Percentiles rank a stretch among this genome's conserved stretches.
Evolutionary conservation across 2,113 vertebrate genomes (phyloP).

Genomic region (Camelus dromedarius): DNA sequence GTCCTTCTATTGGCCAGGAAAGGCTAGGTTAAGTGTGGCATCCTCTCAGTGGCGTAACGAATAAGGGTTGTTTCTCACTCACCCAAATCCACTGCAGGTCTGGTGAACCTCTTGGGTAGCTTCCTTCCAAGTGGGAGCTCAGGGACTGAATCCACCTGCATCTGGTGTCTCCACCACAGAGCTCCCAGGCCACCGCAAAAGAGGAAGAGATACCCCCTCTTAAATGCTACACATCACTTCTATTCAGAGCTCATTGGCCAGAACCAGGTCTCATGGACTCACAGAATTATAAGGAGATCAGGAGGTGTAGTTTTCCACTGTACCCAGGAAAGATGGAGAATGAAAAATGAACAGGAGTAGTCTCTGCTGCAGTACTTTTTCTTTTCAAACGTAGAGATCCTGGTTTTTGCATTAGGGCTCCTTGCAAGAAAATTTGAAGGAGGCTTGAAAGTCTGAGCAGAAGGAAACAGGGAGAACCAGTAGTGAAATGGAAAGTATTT

Average conservation of each 20-base stretch:
- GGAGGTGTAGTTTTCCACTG: neutral
- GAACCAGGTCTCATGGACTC: neutral
- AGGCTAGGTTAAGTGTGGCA: neutral
- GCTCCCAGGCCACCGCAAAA: neutral
- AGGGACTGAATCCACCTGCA: neutral
- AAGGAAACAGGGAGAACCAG: neutral
- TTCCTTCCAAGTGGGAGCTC: neutral
- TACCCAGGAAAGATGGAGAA: neutral
- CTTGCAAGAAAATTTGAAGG: neutral
- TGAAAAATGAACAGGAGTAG: neutral
- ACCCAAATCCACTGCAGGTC: neutral
- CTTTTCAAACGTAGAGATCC: neutral
- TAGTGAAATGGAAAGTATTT: neutral
- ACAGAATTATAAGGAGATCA: neutral
- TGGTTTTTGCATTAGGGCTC: neutral
- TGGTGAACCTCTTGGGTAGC: neutral
- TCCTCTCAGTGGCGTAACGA: neutral
- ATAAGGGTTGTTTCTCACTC: neutral
- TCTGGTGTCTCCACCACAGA: no score
- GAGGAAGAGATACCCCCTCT: no score
- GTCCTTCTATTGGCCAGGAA: neutral
- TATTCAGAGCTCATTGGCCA: neutral
- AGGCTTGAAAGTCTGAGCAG: neutral
- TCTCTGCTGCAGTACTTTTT: neutral
- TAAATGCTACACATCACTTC: neutral